Conservation (phyloP, 2,797 vertebrate genomes). For the Gymnopithys bicolor region DNA sequence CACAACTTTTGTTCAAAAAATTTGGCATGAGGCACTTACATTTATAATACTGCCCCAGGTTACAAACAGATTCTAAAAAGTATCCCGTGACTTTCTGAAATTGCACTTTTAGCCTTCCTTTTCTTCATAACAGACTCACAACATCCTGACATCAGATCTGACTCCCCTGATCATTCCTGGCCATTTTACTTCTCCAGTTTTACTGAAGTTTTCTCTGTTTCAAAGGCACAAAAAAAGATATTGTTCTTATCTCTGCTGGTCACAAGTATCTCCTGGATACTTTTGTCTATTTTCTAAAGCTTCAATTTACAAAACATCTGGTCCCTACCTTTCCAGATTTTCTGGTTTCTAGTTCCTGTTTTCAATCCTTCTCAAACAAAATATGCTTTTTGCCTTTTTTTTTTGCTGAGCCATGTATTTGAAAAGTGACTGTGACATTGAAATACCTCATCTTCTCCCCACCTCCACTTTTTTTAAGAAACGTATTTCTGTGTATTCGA, state of each 20-base stretch:
- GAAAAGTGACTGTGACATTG: not conserved
- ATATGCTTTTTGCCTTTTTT: not conserved
- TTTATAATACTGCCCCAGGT: not conserved
- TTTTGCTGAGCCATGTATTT: not conserved
- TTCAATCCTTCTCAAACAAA: not conserved
- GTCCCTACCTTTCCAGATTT: not conserved
- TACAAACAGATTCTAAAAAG: not conserved
- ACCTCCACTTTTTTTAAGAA: not conserved
- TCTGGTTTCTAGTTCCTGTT: not conserved
- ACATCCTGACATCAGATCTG: not conserved
- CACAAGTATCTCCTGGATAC: not conserved
- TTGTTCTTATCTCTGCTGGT: not conserved
- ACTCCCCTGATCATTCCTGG: not conserved
- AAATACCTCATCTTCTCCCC: not conserved
- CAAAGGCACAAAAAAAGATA: not conserved
- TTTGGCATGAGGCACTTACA: accelerated
- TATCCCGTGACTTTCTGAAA: not conserved
- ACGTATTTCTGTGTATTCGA: not conserved
- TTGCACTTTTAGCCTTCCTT: not conserved
- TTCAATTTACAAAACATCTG: not conserved
- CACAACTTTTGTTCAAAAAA: not conserved
- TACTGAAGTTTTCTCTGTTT: not conserved
- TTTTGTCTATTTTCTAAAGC: not conserved
- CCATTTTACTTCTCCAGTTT: not conserved
- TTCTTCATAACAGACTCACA: not conserved